Evolutionary conservation across 2,113 vertebrate species (phyloP).

Genomic region (Cacatua alba): DNA sequence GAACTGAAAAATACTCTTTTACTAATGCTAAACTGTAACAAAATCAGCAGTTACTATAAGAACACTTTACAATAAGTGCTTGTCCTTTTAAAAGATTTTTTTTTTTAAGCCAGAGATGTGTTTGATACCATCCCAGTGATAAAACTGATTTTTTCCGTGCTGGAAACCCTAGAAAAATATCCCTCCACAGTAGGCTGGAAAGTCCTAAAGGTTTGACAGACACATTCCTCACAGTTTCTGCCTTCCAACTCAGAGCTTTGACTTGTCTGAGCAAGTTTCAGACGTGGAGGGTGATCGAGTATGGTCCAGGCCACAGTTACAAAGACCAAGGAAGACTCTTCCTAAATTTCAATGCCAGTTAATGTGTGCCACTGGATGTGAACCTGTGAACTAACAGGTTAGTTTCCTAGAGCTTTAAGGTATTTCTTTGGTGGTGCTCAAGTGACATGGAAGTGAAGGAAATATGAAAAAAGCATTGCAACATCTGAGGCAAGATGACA

Average conservation of each 20-base stretch:
- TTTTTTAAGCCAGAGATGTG: neutral
- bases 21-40: neutral
- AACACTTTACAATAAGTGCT: neutral
- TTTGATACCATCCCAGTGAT: neutral
- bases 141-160: neutral
- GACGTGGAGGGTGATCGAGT: neutral
- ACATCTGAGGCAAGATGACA: neutral
- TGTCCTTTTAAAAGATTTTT: neutral
- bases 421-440: neutral
- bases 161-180: neutral
- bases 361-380: neutral
- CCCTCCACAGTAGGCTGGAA: neutral
- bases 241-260: neutral
- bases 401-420: neutral
- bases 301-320: neutral
- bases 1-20: neutral
- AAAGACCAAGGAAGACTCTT: neutral
- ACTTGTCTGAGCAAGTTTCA: neutral
- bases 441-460: neutral
- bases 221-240: neutral
- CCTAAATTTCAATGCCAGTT: neutral
- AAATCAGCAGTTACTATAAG: neutral
- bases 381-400: neutral
- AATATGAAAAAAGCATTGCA: neutral
- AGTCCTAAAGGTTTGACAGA: neutral